Base-by-base conservation (phyloP, 1,140 invertebrate species). In the Apocrypta bakeri region DNA sequence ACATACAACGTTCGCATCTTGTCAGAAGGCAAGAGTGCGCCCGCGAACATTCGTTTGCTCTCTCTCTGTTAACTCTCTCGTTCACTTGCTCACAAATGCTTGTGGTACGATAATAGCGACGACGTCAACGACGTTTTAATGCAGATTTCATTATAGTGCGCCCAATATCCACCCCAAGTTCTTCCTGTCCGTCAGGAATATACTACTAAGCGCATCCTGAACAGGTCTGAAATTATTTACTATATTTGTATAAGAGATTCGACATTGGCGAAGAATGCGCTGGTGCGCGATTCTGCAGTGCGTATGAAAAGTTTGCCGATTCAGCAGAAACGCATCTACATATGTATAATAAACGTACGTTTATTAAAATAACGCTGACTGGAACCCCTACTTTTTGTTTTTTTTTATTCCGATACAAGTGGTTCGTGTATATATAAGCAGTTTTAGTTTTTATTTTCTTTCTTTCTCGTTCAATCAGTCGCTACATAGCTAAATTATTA, bases 61-160 rank as follows among this genome's bases (percentile, higher is more conserved):
- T n/a, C 14, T 9, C 33, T 37, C 33, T 37, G 3, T 37, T 37
- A 2, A 4, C 33, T 37, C 33, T 37, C 33, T 37, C 31, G 56
- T n/a, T 27, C 63, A 24, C 17, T 25, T 64, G n/a, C 48, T 24
- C 37, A 12, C 21, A 11, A 3, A 42, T 79, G 88, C 33, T 37
- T 86, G 85, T 84, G 85, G 87, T 86, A 87, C 86, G 88, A 88
- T 88, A 86, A 89, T 88, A 86, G 87, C 87, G 87, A 88, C 85
- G 82, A 88, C 85, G 85, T 82, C 85, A 56, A 69, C 83, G 84
- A 79, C 42, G 79, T 71, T 84, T 85, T 88, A 90, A 89, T 88
- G 48, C 48, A 85, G 86, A 88, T 88, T 89, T 89, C 85, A 89
- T 90, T 89, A 89, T 88, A 84, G 82, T 85, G 74, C 76, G 37